A percentile compares a stretch with the other conserved stretches of the same genome.
Conservation (phyloP, 2,888 invertebrate genomes). For the Rotaria macrura region DNA sequence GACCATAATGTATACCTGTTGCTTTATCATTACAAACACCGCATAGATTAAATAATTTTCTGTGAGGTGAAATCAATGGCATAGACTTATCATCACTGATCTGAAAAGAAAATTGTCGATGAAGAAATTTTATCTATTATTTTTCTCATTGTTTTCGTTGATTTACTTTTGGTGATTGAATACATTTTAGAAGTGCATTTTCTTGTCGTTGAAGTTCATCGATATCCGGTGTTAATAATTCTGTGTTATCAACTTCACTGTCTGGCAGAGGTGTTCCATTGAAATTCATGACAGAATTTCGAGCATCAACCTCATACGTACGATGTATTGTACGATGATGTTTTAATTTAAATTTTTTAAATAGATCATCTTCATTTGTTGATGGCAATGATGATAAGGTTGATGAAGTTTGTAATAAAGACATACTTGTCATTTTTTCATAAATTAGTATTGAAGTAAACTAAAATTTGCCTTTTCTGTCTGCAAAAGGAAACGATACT, state of each 20-base stretch:
- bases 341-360: not conserved
- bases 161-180: not conserved
- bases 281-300: not conserved
- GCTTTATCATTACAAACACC: not conserved
- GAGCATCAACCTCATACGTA: not conserved
- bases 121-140: too few species aligned
- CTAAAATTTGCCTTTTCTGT: not conserved
- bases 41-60: not conserved
- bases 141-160: too few species aligned
- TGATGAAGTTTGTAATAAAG: not conserved
- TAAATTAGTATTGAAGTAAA: not conserved
- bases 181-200: not conserved
- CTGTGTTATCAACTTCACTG: not conserved
- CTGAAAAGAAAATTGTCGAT: not conserved
- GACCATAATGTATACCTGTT: not conserved
- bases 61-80: not conserved
- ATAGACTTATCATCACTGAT: not conserved
- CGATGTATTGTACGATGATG: not conserved
- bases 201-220: not conserved
- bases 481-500: too few species aligned
- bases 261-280: not conserved
- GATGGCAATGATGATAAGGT: too few species aligned
- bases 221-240: not conserved
- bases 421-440: not conserved
- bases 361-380: not conserved